Base-by-base conservation (phyloP, 1,140 invertebrate species). In the Monochamus saltuarius region DNA sequence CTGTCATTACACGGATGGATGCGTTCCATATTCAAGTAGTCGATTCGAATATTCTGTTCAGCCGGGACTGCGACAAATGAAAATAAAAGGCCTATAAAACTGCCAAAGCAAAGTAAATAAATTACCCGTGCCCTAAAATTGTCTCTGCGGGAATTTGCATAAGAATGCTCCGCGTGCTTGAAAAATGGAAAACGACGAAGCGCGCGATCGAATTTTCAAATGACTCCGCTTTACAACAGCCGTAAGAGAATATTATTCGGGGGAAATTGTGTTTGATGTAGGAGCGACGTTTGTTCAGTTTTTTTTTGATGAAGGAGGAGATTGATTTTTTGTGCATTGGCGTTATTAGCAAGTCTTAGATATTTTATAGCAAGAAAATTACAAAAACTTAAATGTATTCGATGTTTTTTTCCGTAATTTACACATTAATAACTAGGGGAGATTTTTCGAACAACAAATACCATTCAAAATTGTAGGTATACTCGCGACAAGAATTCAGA, bases 81-180 rank as follows among this genome's bases (percentile, higher is more conserved):
- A 56, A 58, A 62, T 60, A 61, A 67, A 67, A 67, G 58, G 52
- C 38, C 64, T 42, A 46, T 51, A 51, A 38, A 56, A 56, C 58
- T 52, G 47, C 37, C 34, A 58, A 62, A 47, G 51, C 62, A 66
- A 29, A 54, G 52, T 55, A 64, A 66, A 69, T 66, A 66, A 71
- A 72, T 72, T 72, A 68, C 56, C 66, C 62, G 40, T 50, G 54
- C 61, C 57, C 64, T 64, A 56, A 72, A 72, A 71, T 71, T 72
- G 67, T 72, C 61, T 57, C 51, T 29, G 43, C 22, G 22, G 29
- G 53, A 57, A 73, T 73, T 73, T 73, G 66, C 71, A 73, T 73
- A 59, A 73, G 66, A 72, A 72, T 70, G 47, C 14, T 39, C 16
- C 50, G 56, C 37, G 36, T 9, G n/a, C 16, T 16, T 37, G 56